Conservation (phyloP, 2,797 vertebrate species). For the Pseudocheirus occidentalis region DNA sequence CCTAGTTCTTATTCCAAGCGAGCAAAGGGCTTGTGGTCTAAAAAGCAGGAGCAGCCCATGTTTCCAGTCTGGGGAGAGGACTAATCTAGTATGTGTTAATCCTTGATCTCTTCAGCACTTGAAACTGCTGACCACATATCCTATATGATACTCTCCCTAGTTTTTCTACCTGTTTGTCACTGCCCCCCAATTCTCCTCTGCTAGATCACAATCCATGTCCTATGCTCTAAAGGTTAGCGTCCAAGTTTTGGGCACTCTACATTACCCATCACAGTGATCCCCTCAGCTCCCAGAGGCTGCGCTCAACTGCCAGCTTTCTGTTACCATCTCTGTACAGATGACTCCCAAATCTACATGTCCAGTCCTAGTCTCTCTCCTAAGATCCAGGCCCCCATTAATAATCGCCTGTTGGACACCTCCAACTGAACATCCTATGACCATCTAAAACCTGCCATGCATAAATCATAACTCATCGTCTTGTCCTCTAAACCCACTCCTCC, state of each 20-base stretch:
- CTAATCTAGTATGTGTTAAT: neutral
- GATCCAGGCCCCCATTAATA: neutral
- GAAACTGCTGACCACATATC: neutral
- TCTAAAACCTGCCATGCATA: neutral
- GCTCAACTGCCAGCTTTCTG: neutral
- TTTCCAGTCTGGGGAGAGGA: neutral
- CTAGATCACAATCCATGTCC: neutral
- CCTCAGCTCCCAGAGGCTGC: neutral
- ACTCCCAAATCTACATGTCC: neutral
- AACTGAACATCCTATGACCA: neutral
- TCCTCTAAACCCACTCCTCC: neutral
- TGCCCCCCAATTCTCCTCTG: neutral
- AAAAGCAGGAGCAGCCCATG: neutral
- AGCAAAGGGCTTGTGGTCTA: neutral
- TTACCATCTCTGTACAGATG: neutral
- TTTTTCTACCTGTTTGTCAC: neutral
- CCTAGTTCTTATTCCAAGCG: neutral
- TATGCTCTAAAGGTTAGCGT: neutral
- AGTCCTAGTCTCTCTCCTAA: neutral
- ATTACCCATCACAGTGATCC: neutral
- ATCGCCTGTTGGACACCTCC: neutral
- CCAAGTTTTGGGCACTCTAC: neutral
- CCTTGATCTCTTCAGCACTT: neutral
- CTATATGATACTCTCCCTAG: neutral
- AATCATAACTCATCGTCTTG: neutral